Percentiles rank a stretch among this genome's conserved stretches.
Conservation (phyloP, 2,888 invertebrate genomes). For the Octodonta nipae region DNA sequence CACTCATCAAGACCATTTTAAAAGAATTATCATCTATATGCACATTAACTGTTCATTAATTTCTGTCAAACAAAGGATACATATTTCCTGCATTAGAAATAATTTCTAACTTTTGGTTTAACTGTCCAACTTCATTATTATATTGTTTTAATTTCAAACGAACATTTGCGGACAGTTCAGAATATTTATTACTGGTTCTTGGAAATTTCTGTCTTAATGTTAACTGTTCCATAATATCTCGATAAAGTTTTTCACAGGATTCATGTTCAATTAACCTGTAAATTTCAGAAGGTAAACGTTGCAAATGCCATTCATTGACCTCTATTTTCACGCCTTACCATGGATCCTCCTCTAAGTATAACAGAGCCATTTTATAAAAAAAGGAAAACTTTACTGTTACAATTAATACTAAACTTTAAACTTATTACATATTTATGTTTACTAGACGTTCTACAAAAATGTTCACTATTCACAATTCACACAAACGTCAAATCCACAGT, state of each 20-base stretch:
- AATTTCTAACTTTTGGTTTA: slow-evolving; percentile 43
- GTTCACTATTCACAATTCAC: too few species aligned
- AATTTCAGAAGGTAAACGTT: too few species aligned
- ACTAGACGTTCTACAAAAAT: too few species aligned
- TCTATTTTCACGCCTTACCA: too few species aligned
- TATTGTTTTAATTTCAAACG: slow-evolving; percentile 49
- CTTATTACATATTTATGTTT: too few species aligned
- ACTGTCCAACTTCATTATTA: slow-evolving; percentile 43
- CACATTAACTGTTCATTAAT: too few species aligned
- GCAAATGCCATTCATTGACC: too few species aligned
- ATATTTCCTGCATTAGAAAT: slow-evolving; percentile 35
- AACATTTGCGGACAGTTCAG: slow-evolving; percentile 45
- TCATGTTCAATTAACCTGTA: slow-evolving; percentile 55
- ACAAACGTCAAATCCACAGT: too few species aligned
- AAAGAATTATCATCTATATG: too few species aligned
- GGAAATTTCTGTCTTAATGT: slow-evolving; percentile 41
- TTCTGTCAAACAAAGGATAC: slow-evolving; percentile 29
- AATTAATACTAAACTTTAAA: too few species aligned
- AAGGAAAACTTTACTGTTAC: too few species aligned
- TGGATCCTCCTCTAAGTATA: slow-evolving; percentile 37
- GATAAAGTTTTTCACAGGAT: slow-evolving; percentile 48
- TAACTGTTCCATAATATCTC: slow-evolving; percentile 49
- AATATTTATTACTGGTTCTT: slow-evolving; percentile 42
- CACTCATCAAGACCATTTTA: too few species aligned
- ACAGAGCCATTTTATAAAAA: slow-evolving; percentile 33